Conservation (phyloP, 2,113 vertebrate genomes). For the Toxotes chatareus region DNA sequence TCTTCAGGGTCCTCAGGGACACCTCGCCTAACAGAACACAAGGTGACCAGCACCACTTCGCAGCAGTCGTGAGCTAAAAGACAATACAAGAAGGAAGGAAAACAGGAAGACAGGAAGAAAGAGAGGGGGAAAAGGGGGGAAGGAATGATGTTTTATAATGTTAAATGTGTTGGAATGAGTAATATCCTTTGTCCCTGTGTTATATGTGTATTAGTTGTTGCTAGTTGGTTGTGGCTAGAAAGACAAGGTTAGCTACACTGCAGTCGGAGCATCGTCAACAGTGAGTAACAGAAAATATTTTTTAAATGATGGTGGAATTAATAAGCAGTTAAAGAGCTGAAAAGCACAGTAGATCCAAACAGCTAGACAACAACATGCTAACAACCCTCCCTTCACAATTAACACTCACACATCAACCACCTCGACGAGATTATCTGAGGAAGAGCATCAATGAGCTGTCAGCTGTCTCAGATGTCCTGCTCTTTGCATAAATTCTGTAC, state of each 20-base stretch:
- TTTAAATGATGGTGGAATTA: neutral
- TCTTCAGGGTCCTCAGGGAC: conserved; percentile 81
- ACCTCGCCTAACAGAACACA: conserved; percentile 86
- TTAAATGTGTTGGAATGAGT: neutral
- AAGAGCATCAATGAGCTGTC: neutral
- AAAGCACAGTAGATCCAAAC: neutral
- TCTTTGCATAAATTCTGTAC: neutral
- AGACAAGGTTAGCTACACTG: too few relatives aligned
- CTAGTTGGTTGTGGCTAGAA: too few relatives aligned
- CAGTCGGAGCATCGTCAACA: neutral
- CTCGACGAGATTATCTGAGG: neutral
- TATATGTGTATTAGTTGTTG: too few relatives aligned
- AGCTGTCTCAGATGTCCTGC: neutral
- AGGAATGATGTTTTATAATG: neutral
- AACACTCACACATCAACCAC: neutral
- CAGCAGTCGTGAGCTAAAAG: conserved; percentile 93
- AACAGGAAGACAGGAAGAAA: neutral
- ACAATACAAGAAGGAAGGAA: conserved; percentile 18
- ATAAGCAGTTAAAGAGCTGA: neutral
- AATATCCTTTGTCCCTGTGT: too few relatives aligned
- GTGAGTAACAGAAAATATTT: neutral
- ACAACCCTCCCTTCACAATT: neutral
- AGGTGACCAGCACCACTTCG: conserved; percentile 91
- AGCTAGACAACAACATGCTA: neutral
- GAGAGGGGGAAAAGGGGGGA: neutral